These are phyloP conservation scores for Julus scanicus DNA, from an alignment of 2,888 invertebrate genomes.

Conservation along the genomic window DNA sequence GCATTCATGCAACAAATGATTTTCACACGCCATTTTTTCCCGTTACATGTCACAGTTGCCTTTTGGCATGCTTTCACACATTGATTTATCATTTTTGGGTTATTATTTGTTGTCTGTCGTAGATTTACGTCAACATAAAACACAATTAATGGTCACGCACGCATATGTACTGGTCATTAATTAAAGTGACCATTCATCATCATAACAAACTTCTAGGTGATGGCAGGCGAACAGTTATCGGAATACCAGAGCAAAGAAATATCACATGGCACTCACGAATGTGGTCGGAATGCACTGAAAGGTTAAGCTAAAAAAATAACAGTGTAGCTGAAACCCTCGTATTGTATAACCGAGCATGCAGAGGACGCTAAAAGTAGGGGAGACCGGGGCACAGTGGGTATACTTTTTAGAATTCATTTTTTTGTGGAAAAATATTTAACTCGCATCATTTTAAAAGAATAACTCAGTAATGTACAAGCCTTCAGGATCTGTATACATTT, in stretches of 20 bases:
- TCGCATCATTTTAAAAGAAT: too few species aligned
- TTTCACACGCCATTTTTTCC: neutral
- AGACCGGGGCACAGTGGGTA: too few species aligned
- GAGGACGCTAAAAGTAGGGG: too few species aligned
- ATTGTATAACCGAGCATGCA: too few species aligned
- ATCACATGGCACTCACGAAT: neutral
- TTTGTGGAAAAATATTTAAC: too few species aligned
- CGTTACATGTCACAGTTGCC: neutral
- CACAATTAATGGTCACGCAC: slow-evolving; percentile 12
- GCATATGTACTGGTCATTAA: slow-evolving; percentile 3
- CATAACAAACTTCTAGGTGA: neutral
- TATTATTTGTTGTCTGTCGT: neutral
- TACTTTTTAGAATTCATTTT: too few species aligned
- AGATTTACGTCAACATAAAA: neutral
- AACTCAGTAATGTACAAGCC: too few species aligned
- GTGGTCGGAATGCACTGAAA: neutral
- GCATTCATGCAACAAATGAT: neutral
- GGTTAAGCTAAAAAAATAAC: neutral
- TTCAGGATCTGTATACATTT: too few species aligned
- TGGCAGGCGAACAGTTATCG: neutral
- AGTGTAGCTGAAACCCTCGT: neutral
- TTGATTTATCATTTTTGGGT: slow-evolving; percentile 14
- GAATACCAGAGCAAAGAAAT: slow-evolving; percentile 6
- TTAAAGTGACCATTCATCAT: slow-evolving; percentile 10
- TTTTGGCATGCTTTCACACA: neutral